phyloP scores from a whole-genome alignment of 35 echinoderm and acorn worm species.

The Strongylocentrotus purpuratus region DNA sequence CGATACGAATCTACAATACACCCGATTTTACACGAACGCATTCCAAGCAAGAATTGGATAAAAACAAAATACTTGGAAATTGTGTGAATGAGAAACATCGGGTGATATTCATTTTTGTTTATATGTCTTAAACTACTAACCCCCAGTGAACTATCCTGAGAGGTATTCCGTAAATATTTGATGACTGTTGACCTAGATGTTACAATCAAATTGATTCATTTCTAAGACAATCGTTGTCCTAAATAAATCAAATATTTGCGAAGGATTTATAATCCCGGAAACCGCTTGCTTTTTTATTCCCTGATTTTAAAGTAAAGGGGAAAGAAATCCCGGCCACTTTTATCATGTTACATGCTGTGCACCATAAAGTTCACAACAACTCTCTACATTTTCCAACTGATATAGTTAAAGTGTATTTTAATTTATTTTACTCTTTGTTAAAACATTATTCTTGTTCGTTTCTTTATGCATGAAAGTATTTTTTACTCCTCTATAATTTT shows the following conservation, averaged over 20 bases:
- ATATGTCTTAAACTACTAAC: not conserved
- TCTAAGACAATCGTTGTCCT: not conserved
- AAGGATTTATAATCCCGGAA: not conserved
- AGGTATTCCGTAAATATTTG: slow-evolving; percentile 4
- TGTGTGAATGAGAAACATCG: not conserved
- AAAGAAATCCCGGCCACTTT: not conserved
- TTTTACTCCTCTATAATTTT: too few species aligned
- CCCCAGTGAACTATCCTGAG: not conserved
- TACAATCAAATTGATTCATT: slow-evolving; percentile 5
- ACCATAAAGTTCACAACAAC: not conserved
- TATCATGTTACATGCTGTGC: not conserved
- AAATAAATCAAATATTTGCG: slow-evolving; percentile 5
- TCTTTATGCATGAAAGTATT: too few species aligned
- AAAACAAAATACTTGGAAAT: not conserved
- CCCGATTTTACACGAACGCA: not conserved
- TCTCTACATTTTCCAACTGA: not conserved
- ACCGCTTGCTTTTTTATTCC: not conserved
- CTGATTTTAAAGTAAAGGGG: not conserved
- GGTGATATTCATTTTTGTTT: not conserved
- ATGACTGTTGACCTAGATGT: slow-evolving; percentile 17
- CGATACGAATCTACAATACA: not conserved
- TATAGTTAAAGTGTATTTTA: not conserved
- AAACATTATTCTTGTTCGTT: not conserved
- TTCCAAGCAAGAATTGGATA: not conserved
- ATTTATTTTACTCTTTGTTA: not conserved